Conservation (phyloP, 2,797 vertebrate species). For the Petrocephalus schoutedeni region DNA sequence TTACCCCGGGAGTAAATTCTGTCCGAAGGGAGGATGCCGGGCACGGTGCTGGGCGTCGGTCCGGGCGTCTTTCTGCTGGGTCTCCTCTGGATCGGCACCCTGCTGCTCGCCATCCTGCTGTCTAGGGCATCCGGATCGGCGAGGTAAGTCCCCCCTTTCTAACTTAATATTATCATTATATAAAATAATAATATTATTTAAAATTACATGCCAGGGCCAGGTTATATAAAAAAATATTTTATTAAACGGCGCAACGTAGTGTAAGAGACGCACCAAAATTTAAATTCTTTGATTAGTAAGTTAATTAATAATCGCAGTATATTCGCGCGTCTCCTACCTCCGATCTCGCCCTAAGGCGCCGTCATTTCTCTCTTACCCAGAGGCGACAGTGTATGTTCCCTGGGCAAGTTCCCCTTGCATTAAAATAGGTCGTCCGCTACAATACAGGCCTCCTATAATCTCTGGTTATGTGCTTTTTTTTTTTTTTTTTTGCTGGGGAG, state of each 20-base stretch:
- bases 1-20: neutral
- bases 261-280: neutral
- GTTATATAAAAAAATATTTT: neutral
- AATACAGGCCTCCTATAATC: neutral
- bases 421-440: neutral
- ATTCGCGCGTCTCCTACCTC: neutral
- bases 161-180: neutral
- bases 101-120: conserved; percentile 58
- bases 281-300: neutral
- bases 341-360: neutral
- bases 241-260: neutral
- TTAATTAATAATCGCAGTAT: neutral
- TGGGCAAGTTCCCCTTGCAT: neutral
- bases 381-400: neutral
- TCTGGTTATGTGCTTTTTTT: neutral
- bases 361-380: neutral
- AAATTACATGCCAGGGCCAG: no score
- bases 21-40: conserved; percentile 55
- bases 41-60: conserved; percentile 65
- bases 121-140: conserved; percentile 56
- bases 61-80: conserved; percentile 70
- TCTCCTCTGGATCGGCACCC: conserved; percentile 68
- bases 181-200: neutral
- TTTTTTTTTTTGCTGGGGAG: neutral
- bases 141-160: conserved; percentile 63